These are phyloP conservation scores for Notarius quadriscutis DNA, from an alignment of 2,113 vertebrate species.

Conservation along the genomic window DNA sequence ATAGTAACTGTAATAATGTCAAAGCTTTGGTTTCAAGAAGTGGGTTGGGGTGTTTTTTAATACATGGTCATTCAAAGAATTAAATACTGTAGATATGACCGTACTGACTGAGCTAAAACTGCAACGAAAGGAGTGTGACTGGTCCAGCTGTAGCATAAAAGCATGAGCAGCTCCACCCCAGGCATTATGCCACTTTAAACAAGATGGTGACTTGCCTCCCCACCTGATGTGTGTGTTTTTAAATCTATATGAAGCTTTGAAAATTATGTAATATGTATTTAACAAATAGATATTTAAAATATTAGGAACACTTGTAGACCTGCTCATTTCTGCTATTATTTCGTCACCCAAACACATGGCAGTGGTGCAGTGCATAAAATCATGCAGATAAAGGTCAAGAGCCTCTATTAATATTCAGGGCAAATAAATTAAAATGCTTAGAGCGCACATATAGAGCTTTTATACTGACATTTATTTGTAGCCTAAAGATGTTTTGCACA, in stretches of 20 bases:
- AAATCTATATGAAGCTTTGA: not conserved
- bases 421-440: not conserved
- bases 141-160: not conserved
- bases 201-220: not conserved
- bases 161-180: not conserved
- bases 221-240: not conserved
- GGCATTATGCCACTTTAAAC: not conserved
- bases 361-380: not conserved
- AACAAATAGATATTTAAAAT: no score
- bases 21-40: not conserved
- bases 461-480: not conserved
- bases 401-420: not conserved
- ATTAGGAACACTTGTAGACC: not conserved
- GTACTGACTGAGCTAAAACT: not conserved
- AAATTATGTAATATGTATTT: not conserved
- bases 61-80: not conserved
- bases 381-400: not conserved
- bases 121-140: not conserved
- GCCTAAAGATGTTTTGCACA: not conserved
- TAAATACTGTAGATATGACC: not conserved
- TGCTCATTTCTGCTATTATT: not conserved
- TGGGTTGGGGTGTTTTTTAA: not conserved
- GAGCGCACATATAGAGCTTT: not conserved
- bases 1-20: not conserved
- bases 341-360: not conserved